Percentiles rank a stretch among this genome's conserved stretches.
Conservation (phyloP, 2,888 invertebrate genomes). For the Rosalia funebris region DNA sequence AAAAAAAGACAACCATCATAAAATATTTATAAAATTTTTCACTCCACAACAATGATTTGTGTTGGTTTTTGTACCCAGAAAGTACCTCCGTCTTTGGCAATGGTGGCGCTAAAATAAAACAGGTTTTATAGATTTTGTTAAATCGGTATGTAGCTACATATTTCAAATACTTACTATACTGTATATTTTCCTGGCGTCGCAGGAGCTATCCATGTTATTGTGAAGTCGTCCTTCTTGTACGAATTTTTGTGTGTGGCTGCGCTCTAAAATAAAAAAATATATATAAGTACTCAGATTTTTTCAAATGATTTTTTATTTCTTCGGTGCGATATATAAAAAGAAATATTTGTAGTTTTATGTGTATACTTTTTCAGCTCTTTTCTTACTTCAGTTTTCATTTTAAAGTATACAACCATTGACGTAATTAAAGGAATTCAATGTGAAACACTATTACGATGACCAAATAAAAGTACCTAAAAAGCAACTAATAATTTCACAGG, state of each 20-base stretch:
- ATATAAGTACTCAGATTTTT: no score
- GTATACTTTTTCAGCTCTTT: no score
- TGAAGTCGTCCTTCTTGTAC: conserved; percentile 68
- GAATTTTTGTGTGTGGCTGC: conserved; percentile 77
- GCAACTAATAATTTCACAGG: no score
- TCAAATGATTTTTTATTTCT: no score
- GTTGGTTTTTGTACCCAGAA: conserved; percentile 78
- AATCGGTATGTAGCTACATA: not conserved
- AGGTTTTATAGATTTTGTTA: conserved; percentile 25
- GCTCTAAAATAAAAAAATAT: conserved; percentile 66
- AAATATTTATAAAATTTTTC: conserved; percentile 26
- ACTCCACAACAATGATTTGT: conserved; percentile 68
- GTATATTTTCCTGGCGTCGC: conserved; percentile 69
- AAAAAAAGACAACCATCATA: not conserved
- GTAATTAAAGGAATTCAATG: no score
- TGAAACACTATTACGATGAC: no score
- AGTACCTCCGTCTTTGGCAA: conserved; percentile 74
- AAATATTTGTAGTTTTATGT: no score
- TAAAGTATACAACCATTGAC: no score
- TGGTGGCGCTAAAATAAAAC: conserved; percentile 71
- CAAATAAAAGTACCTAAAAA: no score
- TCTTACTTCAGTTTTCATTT: no score
- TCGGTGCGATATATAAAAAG: no score
- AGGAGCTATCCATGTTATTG: conserved; percentile 75
- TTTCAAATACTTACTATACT: conserved; percentile 68